These are phyloP conservation scores for Pseudonaja textilis DNA, from an alignment of 2,113 vertebrate genomes.

Conservation along the genomic window DNA sequence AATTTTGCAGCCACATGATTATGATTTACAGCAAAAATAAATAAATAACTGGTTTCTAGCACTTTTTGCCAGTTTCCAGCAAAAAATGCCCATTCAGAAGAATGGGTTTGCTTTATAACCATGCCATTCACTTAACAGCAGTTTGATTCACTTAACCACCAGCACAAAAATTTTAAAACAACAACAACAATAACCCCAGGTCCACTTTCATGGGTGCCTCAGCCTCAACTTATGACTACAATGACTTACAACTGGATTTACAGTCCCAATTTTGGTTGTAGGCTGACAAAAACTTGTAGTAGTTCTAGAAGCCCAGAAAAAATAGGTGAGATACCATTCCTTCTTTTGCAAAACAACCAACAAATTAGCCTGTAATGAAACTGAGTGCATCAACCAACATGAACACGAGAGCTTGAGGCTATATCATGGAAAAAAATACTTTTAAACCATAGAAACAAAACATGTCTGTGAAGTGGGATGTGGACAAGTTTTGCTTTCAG, in stretches of 20 bases:
- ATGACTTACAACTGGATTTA: neutral
- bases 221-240: neutral
- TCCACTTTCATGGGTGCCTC: neutral
- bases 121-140: neutral
- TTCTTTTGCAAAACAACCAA: neutral
- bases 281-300: neutral
- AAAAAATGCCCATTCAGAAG: neutral
- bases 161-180: neutral
- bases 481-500: neutral
- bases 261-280: neutral
- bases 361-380: neutral
- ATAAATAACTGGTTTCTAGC: too few species aligned
- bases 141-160: neutral
- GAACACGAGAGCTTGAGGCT: neutral
- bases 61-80: neutral
- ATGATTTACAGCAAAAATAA: neutral
- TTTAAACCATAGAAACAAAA: neutral
- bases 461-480: neutral
- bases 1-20: neutral
- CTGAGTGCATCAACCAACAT: neutral
- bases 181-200: too few species aligned
- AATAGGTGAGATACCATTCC: neutral
- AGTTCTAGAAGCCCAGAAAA: neutral
- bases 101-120: neutral
- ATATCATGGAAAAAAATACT: neutral